Evolutionary conservation across 2,113 vertebrate genomes (phyloP), one percentile per base, ranked within the genome.

Genomic region (Terrapene triunguis): DNA sequence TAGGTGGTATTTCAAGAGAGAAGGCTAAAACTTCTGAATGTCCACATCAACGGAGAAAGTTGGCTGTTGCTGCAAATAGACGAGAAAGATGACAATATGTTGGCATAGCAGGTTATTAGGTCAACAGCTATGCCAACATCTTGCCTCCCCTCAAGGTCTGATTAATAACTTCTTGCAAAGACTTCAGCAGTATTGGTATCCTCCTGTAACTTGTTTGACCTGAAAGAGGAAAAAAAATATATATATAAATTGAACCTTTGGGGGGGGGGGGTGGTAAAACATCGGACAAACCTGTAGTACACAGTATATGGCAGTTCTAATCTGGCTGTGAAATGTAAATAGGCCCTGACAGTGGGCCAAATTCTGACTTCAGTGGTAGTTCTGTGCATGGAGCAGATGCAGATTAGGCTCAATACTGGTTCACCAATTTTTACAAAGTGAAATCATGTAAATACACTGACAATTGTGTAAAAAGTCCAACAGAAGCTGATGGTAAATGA

Each of bases 61-160:
- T 42, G 65, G 82, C 82, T 51, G 54, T 47, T 76, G 98, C 47
- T 94, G 97, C 97, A 84, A 88, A 93, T 84, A 96, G 97, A 98
- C 96, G 96, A 94, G 98, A 98, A 96, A 98, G 98, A 97, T 98
- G 98, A 97, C 98, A 98, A 97, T 98, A 98, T 96, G 96, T 97
- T 97, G 98, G 98, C 98, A 98, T 98, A 98, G 98, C 98, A 98
- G 98, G 98, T 97, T 98, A 92, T 88, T 89, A 96, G 83, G 42
- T 97, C 95, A 97, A 98, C 98, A 98, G 98, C 98, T 98, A 98
- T 98, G 98, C 98, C 98, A 98, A 98, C 97, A 98, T 98, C 98
- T 98, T 98, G 98, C 98, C 98, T 98, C 94, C 98, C 87, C 97
- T 98, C 97, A 95, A 95, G 93, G 84, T 98, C 97, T 96, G 86